phyloP scores from a whole-genome alignment of 2,888 invertebrate genomes.

The Smittia sp. region DNA sequence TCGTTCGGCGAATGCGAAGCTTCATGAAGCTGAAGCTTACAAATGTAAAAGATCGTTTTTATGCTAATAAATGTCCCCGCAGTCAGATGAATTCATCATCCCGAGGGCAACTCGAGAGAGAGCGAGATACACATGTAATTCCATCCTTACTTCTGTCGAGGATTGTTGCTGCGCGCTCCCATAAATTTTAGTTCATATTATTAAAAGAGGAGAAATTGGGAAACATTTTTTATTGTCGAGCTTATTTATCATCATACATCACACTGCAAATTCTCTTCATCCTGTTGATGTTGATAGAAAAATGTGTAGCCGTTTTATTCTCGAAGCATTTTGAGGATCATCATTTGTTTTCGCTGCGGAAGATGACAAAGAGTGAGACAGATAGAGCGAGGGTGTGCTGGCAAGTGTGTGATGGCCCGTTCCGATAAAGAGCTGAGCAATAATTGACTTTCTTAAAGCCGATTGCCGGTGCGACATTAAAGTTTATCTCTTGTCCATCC shows the following conservation, averaged over 20 bases:
- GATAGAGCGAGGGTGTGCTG: no score
- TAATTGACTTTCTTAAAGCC: neutral
- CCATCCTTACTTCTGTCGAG: constrained; percentile 6
- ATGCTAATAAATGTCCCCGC: constrained; percentile 40
- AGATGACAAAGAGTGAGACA: no score
- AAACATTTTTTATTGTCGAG: constrained; percentile 37
- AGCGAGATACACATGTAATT: constrained; percentile 29
- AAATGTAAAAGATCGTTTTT: constrained; percentile 34
- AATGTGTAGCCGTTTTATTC: neutral
- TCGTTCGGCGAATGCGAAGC: neutral
- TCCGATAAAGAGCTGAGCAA: no score
- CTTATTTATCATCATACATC: constrained; percentile 35
- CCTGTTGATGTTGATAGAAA: constrained; percentile 6
- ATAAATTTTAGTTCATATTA: constrained; percentile 37
- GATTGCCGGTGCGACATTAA: neutral
- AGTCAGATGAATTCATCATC: constrained; percentile 33
- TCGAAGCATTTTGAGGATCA: neutral
- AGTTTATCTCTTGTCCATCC: neutral
- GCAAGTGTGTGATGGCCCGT: no score
- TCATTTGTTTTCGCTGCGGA: neutral
- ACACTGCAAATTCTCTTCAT: constrained; percentile 19
- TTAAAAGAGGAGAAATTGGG: constrained; percentile 39
- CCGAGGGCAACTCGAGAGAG: neutral
- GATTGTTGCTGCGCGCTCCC: neutral
- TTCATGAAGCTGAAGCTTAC: constrained; percentile 18